Conservation (phyloP, 2,888 invertebrate species). For the Andrena bicolor region DNA sequence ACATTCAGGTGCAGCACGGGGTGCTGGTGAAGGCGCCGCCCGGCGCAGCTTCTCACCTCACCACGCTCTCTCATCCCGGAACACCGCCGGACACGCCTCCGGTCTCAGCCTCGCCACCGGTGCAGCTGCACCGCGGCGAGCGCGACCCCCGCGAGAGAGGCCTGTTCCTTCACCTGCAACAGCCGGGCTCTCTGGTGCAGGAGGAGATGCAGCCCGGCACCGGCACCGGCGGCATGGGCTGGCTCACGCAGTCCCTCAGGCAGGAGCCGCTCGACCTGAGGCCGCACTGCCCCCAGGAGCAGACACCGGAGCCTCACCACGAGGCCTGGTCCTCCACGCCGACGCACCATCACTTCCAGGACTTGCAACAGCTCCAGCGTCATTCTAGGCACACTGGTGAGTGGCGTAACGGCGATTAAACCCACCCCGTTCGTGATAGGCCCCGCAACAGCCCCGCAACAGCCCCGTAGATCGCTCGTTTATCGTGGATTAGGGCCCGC, state of each 20-base stretch:
- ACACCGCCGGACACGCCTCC: slow-evolving; percentile 95
- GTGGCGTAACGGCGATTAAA: background rate
- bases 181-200: slow-evolving; percentile 78
- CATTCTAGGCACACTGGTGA: slow-evolving; percentile 79
- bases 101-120: slow-evolving; percentile 87
- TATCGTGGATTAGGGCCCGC: too few species aligned
- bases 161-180: slow-evolving; percentile 79
- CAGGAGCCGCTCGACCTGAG: slow-evolving; percentile 92
- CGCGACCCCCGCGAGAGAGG: slow-evolving; percentile 78
- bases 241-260: slow-evolving; percentile 91
- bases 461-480: too few species aligned
- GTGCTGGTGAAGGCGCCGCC: slow-evolving; percentile 83
- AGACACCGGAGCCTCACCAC: slow-evolving; percentile 84
- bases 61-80: slow-evolving; percentile 88
- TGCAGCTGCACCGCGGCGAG: slow-evolving; percentile 79
- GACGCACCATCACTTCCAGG: slow-evolving; percentile 81
- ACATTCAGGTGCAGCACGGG: slow-evolving; percentile 82
- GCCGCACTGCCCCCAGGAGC: slow-evolving; percentile 88
- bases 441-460: too few species aligned
- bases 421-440: background rate
- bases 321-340: slow-evolving; percentile 79
- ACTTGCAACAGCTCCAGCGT: slow-evolving; percentile 78
- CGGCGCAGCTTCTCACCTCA: slow-evolving; percentile 79
- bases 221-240: slow-evolving; percentile 89
- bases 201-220: slow-evolving; percentile 78